Evolutionary conservation across 2,888 invertebrate genomes (phyloP).

Genomic region (Nezara viridula): DNA sequence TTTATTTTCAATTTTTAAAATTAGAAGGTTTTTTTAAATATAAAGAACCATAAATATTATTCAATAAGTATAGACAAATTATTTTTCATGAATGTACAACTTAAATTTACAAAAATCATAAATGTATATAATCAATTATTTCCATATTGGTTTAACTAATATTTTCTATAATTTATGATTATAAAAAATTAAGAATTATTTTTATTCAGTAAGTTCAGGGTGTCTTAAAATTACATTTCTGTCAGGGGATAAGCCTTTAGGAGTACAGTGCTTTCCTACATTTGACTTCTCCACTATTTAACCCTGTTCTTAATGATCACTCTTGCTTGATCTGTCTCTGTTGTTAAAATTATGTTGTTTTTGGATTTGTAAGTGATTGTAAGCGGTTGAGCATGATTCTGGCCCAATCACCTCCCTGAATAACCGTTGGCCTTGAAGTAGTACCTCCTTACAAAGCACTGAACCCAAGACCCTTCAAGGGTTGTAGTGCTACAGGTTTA

Average conservation of each 20-base stretch:
- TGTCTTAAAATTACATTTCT: background rate
- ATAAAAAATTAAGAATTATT: background rate
- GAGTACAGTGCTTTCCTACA: background rate
- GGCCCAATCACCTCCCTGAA: too few relatives aligned
- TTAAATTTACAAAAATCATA: background rate
- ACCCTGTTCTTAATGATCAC: background rate
- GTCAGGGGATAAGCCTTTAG: background rate
- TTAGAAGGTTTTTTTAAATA: background rate
- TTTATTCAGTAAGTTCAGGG: background rate
- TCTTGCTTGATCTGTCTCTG: background rate
- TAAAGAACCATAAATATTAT: background rate
- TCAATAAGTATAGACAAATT: background rate
- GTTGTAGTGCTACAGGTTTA: too few relatives aligned
- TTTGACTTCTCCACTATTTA: background rate
- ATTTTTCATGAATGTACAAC: background rate
- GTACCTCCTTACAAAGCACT: too few relatives aligned
- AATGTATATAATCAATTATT: background rate
- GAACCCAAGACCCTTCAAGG: too few relatives aligned
- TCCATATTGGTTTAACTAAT: background rate
- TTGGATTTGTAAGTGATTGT: background rate
- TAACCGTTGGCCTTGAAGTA: too few relatives aligned
- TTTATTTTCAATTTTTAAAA: background rate
- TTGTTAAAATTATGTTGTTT: background rate
- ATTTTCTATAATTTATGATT: background rate
- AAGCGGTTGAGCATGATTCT: too few relatives aligned